Evolutionary conservation across 2,113 vertebrate species (phyloP).

Genomic region (Odontophorus gujanensis): DNA sequence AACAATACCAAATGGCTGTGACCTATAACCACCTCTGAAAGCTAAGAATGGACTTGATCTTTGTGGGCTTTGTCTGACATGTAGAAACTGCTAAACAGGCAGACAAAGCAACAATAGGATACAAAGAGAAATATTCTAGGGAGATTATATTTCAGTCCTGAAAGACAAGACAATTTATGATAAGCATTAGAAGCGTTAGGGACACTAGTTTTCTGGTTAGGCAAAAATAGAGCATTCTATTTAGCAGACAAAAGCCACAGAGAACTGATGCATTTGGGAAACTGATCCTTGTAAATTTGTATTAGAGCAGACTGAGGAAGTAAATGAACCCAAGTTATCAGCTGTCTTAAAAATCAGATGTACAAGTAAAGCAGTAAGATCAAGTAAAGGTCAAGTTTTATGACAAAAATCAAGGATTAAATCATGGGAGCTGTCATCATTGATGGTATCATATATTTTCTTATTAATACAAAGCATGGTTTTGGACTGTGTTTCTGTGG

Average conservation of each 20-base stretch:
- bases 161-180: constrained; percentile 28
- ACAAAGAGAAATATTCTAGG: constrained; percentile 41
- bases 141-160: constrained; percentile 19
- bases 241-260: background rate
- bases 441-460: constrained; percentile 42
- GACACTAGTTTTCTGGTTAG: background rate
- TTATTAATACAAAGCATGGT: constrained; percentile 43
- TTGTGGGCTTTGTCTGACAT: constrained; percentile 15
- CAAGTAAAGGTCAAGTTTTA: constrained; percentile 59
- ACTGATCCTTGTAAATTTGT: background rate
- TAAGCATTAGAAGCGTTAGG: constrained; percentile 15
- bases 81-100: constrained; percentile 22
- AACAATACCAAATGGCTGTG: constrained; percentile 24
- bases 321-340: constrained; percentile 34
- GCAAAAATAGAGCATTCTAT: background rate
- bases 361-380: constrained; percentile 41
- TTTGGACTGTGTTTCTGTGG: constrained; percentile 51
- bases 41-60: constrained; percentile 45
- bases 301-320: background rate
- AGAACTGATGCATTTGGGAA: background rate
- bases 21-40: constrained; percentile 40
- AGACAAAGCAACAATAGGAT: constrained; percentile 15
- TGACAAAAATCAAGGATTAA: constrained; percentile 59
- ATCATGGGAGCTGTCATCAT: constrained; percentile 35
- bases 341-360: constrained; percentile 34